Percentiles rank a stretch among this genome's conserved stretches.
Evolutionary conservation across 2,113 vertebrate genomes (phyloP).

Genomic region (Poecilia latipinna): DNA sequence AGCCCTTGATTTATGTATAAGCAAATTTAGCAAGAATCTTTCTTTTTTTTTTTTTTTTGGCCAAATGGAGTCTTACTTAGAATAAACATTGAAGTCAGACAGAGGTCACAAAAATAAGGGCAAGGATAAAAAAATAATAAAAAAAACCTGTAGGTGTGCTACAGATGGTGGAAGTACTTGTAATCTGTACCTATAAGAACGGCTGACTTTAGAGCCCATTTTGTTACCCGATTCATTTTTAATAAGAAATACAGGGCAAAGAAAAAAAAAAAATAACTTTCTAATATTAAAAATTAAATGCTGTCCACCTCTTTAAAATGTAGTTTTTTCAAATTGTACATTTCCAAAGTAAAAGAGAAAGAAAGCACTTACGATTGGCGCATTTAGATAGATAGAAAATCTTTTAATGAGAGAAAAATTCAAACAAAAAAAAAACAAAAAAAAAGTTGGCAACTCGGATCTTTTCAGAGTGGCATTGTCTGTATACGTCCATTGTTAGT

Average conservation of each 20-base stretch:
- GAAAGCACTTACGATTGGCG: constrained; percentile 21
- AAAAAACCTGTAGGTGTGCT: constrained; percentile 18
- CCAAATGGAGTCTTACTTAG: constrained; percentile 38
- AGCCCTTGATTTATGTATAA: neutral
- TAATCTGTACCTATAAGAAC: neutral
- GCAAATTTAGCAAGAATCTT: neutral
- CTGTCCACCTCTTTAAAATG: constrained; percentile 19
- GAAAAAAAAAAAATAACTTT: neutral
- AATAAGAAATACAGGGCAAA: neutral
- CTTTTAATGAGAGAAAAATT: neutral
- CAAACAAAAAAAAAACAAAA: neutral
- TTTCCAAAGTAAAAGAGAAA: neutral
- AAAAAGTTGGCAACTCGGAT: neutral
- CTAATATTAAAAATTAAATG: neutral
- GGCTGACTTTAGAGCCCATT: neutral
- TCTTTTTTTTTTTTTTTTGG: neutral
- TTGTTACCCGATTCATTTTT: neutral
- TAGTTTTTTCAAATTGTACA: constrained; percentile 1
- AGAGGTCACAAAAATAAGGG: neutral
- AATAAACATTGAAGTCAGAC: neutral
- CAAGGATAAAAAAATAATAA: constrained; percentile 9
- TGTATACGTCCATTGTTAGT: neutral
- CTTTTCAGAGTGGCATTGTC: neutral
- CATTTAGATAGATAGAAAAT: neutral
- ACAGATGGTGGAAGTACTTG: constrained; percentile 8